phyloP scores from a whole-genome alignment of 2,797 vertebrate species.

The Pipistrellus pygmaeus region DNA sequence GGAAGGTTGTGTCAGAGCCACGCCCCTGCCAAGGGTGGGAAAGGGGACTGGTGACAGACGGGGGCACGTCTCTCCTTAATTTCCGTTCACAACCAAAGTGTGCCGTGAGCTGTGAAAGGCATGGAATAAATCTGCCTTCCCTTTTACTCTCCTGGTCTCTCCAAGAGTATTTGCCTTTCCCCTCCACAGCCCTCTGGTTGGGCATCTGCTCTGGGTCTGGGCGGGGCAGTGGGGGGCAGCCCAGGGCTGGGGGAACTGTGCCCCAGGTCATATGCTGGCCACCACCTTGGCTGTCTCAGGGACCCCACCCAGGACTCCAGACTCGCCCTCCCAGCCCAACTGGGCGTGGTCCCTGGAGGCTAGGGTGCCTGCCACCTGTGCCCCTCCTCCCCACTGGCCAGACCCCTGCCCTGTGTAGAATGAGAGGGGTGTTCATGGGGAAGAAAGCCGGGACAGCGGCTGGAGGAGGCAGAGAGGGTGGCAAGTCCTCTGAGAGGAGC shows the following conservation, averaged over 20 bases:
- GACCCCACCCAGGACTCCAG: not conserved
- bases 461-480: not conserved
- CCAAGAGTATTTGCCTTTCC: constrained; percentile 15
- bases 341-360: too few relatives aligned
- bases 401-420: not conserved
- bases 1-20: constrained; percentile 64
- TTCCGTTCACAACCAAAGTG: constrained; percentile 71
- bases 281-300: not conserved
- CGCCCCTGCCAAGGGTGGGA: constrained; percentile 13
- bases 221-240: not conserved
- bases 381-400: not conserved
- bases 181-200: not conserved
- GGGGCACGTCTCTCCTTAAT: constrained; percentile 78
- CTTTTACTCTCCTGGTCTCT: constrained; percentile 68
- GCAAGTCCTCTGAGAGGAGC: not conserved
- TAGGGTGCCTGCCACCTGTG: not conserved
- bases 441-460: not conserved
- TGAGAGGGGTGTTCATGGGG: not conserved
- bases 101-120: constrained; percentile 78
- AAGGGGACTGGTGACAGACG: not conserved
- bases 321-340: not conserved
- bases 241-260: not conserved
- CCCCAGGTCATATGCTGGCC: not conserved
- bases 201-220: not conserved
- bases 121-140: constrained; percentile 80